Conservation (phyloP, 1,140 invertebrate species). For the Phymorhynchus buccinoides region DNA sequence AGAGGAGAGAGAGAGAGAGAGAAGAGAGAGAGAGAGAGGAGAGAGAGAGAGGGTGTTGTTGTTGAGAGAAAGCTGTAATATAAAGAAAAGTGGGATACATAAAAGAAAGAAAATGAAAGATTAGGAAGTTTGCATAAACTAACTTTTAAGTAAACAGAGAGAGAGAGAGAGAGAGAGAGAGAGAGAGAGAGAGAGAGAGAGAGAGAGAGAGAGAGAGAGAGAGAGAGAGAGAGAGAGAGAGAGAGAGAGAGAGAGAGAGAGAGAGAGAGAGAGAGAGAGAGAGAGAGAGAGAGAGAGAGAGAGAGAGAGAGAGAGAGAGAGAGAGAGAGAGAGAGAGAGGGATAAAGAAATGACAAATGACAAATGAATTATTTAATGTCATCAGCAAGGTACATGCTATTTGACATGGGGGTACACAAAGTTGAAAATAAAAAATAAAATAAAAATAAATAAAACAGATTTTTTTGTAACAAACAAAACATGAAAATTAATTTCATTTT, state of each 20-base stretch:
- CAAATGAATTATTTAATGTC: too few species aligned
- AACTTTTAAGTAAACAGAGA: neutral
- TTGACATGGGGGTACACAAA: too few species aligned
- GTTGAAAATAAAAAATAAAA: too few species aligned
- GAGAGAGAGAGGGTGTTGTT: neutral
- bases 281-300: slow-evolving; percentile 15
- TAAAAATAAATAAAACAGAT: too few species aligned
- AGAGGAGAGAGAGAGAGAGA: neutral
- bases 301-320: neutral
- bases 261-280: slow-evolving; percentile 17
- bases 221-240: neutral
- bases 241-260: neutral
- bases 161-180: neutral
- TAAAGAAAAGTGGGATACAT: neutral
- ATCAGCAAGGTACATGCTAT: too few species aligned
- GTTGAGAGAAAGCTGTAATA: neutral
- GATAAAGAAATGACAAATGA: neutral
- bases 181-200: neutral
- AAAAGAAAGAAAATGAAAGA: neutral
- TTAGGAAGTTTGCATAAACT: too few species aligned
- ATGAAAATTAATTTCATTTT: too few species aligned
- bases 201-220: neutral
- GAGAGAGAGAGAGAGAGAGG: neutral
- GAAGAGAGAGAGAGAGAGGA: neutral
- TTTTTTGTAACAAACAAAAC: too few species aligned